Percentiles rank a stretch among this genome's conserved stretches.
Evolutionary conservation across 2,888 invertebrate genomes (phyloP).

Genomic region (Plagodis dolabraria): DNA sequence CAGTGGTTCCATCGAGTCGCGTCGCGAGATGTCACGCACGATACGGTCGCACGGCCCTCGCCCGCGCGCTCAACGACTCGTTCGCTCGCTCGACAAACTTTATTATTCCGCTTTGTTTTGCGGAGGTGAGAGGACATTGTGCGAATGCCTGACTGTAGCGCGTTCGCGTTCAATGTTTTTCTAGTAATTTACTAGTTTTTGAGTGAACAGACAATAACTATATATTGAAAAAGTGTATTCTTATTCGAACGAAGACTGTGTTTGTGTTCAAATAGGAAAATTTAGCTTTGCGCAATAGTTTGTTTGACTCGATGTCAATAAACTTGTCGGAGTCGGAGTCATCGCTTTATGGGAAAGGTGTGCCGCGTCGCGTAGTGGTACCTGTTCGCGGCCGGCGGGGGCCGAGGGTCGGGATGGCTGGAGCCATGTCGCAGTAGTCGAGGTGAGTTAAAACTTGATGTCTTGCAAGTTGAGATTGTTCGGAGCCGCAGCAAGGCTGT

Average conservation of each 20-base stretch:
- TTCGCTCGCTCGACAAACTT: constrained; percentile 39
- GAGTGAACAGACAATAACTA: constrained; percentile 64
- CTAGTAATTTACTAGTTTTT: constrained; percentile 63
- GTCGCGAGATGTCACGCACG: constrained; percentile 61
- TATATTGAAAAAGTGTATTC: constrained; percentile 60
- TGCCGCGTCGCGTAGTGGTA: constrained; percentile 74
- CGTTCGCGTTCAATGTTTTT: constrained; percentile 77
- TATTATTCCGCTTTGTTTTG: constrained; percentile 84
- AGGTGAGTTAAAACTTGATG: constrained; percentile 77
- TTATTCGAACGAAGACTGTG: constrained; percentile 59
- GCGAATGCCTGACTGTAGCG: constrained; percentile 43
- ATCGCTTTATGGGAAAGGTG: constrained; percentile 84
- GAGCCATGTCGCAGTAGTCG: constrained; percentile 66
- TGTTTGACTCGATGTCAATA: constrained; percentile 82
- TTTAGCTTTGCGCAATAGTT: constrained; percentile 73
- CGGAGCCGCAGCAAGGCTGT: constrained; percentile 55
- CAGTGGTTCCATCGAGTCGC: constrained; percentile 47
- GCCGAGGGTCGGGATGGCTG: constrained; percentile 56
- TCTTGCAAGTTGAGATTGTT: constrained; percentile 38
- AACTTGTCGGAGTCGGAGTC: constrained; percentile 82
- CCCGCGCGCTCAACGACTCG: constrained; percentile 4
- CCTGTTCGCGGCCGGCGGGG: constrained; percentile 74
- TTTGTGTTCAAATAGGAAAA: constrained; percentile 61
- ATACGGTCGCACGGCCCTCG: constrained; percentile 1
- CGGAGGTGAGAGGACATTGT: constrained; percentile 78